Evolutionary conservation across 2,797 vertebrate species (phyloP), one percentile per base, ranked within the genome.

Genomic region (Lophius americanus): DNA sequence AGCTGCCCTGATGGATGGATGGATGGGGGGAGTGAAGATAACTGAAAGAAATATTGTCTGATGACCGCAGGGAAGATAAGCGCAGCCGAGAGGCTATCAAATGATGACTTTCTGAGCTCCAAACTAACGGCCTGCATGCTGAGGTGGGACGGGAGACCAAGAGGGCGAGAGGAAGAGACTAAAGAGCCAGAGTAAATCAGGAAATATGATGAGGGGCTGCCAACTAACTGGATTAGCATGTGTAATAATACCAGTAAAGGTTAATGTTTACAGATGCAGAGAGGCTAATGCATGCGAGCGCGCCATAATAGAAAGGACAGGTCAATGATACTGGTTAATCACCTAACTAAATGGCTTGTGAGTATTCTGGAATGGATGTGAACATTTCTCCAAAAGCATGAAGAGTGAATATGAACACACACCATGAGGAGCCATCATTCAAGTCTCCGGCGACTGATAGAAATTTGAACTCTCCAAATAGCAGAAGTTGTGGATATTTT

Each of bases 61-160:
- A 85, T 85, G 81, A 83, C 85, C 73, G 78, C 74, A 56, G 68
- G 84, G 79, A 46, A 81, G 89, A 89, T 86, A 87, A 91, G 81
- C 83, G 59, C 75, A 81, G 76, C 76, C 81, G 42, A 51, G 65
- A 75, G 75, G 86, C 84, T 85, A 87, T 83, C 83, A 88, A 87
- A 88, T 89, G 76, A 83, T 89, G 76, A 81, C 83, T 83, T 63
- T 70, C 81, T 70, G 62, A 80, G 84, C 81, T 79, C 51, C 49
- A 43, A 68, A 62, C 52, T 51, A 44, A 51, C 42, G 1, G 68
- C 55, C 58, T 76, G 79, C 81, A 78, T 82, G 75, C 69, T 76
- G 68, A 82, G 75, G 52, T 52, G 43, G 2, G 57, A 46, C 6
- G 23, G 4, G 35, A 57, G 48, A 11, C 23, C 23, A 23, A 23